A percentile compares a stretch with the other conserved stretches of the same genome.
Evolutionary conservation across 2,888 invertebrate species (phyloP).

Genomic region (Physocephala rufipes): DNA sequence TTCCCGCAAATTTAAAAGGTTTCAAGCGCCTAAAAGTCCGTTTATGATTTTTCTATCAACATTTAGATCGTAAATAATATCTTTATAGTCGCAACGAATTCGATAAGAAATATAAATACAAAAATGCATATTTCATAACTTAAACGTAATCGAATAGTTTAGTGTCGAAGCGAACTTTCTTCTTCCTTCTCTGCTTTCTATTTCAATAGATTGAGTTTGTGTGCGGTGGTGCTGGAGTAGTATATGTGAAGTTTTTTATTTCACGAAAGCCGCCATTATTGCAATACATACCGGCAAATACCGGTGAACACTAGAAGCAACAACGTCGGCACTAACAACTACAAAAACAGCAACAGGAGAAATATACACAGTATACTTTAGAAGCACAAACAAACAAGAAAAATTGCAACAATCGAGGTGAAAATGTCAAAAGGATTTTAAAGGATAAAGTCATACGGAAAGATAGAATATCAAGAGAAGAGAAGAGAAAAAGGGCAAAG

Average conservation of each 20-base stretch:
- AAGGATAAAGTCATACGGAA: not conserved
- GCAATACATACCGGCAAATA: not conserved
- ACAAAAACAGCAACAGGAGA: not conserved
- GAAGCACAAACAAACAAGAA: conserved; percentile 25
- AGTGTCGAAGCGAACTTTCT: conserved; percentile 1
- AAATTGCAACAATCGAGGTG: conserved; percentile 28
- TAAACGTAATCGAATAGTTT: not conserved
- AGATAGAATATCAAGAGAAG: not conserved
- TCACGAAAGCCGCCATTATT: conserved; percentile 4
- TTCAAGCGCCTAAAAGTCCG: conserved; percentile 40
- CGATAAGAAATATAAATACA: conserved; percentile 11
- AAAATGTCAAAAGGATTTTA: conserved; percentile 10
- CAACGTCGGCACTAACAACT: not conserved
- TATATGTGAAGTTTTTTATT: conserved; percentile 19
- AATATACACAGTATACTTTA: not conserved
- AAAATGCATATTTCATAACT: not conserved
- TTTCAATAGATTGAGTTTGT: not conserved
- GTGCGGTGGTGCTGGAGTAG: conserved; percentile 19
- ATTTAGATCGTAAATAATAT: not conserved
- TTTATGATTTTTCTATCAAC: conserved; percentile 21
- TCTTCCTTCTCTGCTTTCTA: conserved; percentile 1
- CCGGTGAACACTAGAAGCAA: not conserved
- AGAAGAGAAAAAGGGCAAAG: not conserved
- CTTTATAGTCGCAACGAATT: conserved; percentile 4
- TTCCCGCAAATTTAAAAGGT: not conserved